These are phyloP conservation scores for Epirrita christyi DNA, from an alignment of 2,888 invertebrate genomes.

Conservation along the genomic window DNA sequence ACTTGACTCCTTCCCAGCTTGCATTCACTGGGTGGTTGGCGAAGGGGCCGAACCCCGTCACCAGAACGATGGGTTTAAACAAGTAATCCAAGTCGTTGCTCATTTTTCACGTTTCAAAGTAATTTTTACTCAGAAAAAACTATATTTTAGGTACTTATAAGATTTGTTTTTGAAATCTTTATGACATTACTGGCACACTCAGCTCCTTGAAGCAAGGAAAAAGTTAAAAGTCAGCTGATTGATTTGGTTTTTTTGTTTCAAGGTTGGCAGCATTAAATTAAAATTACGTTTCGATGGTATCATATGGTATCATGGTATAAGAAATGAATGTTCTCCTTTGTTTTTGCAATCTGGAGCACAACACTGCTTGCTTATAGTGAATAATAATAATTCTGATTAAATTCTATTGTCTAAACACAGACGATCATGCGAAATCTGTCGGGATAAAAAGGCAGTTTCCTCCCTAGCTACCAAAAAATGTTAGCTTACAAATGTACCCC, in stretches of 20 bases:
- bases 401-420: too few species aligned
- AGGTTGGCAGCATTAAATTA: constrained; percentile 48
- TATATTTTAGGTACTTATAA: not conserved
- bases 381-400: too few species aligned
- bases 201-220: too few species aligned
- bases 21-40: constrained; percentile 88
- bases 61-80: constrained; percentile 77
- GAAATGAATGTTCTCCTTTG: too few species aligned
- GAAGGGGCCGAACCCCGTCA: constrained; percentile 94
- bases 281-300: too few species aligned
- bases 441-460: too few species aligned
- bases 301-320: too few species aligned
- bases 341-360: too few species aligned
- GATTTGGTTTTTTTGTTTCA: constrained; percentile 41
- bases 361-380: too few species aligned
- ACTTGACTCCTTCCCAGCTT: constrained; percentile 92
- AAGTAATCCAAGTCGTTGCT: constrained; percentile 55
- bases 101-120: constrained; percentile 40
- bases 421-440: too few species aligned
- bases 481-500: too few species aligned
- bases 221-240: constrained; percentile 60
- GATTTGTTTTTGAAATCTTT: not conserved
- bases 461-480: too few species aligned
- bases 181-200: not conserved
- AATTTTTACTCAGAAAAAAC: constrained; percentile 1